Evolutionary conservation across 2,797 vertebrate genomes (phyloP), one percentile per base, ranked within the genome.

Genomic region (Parotocinclus haroldoi): DNA sequence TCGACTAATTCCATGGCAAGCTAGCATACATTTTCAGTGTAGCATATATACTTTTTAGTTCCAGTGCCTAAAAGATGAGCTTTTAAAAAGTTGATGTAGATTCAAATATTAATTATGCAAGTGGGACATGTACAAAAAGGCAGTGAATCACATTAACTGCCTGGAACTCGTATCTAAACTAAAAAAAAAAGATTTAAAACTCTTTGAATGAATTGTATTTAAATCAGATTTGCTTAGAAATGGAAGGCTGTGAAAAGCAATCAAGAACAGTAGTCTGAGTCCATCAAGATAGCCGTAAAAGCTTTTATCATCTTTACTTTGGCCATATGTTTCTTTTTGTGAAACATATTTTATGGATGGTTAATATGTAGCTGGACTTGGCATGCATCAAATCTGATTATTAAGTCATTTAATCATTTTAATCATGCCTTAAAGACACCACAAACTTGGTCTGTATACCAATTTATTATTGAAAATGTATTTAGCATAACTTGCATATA

Each of bases 101-200:
- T 69, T 19, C 69, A 57, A 67, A 66, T 40, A 18, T 44, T 58
- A 61, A 76, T 76, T 63, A 71, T 65, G 64, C 42, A 66, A 51
- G 52, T 69, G 69, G 44, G 63, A 11, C 53, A 50, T 51, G 50
- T 42, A 63, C 56, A 50, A 51, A 17, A 37, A 63, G 48, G 57
- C 27, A 27, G 27, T 27, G 27, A 27, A 27, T 27, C 27, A 27
- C 27, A 27, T 27, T 27, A 27, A 27, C 27, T 5, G 27, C 5
- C 27, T 27, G 27, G 27, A 27, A 27, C 27, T 27, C 27, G 27
- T 27, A 27, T 27, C 27, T 27, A 27, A 27, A 27, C 27, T 27
- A 2, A 27, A 27, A 27, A 27, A 5, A 27, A 27, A 5, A 27
- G 27, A 27, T 27, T 27, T 2, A 27, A 27, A 27, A 27, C 27